Base-by-base conservation (phyloP, 2,797 vertebrate species). In the Rhyacichthys aspro region DNA sequence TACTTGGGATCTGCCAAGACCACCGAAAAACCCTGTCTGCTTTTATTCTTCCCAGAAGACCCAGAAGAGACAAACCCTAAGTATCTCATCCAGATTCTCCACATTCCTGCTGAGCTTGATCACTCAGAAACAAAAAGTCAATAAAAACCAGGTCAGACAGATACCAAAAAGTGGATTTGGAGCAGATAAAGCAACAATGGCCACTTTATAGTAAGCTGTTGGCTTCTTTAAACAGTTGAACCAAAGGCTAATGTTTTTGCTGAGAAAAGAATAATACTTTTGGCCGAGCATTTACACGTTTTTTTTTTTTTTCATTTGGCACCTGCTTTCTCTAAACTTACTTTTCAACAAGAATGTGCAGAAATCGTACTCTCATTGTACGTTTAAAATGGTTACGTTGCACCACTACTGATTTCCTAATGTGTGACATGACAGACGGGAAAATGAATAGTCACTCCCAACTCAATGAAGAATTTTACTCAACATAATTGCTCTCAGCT, bases 1-100 rank as follows among this genome's bases (percentile, higher is more conserved):
- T 10, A 43, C 34, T 59, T 41, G 46, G 28, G 3, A n/a, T 8
- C 12, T 49, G 57, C 62, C 71, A 72, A 62, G 41, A 61, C 60
- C 55, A 69, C 53, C 43, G 9, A 60, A 57, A 59, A 57, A 59
- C 54, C 34, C 65, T 62, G 17, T 61, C 36, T 42, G 32, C 47
- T 54, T 75, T 74, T 45, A 74, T 55, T 79, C 50, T 0, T 66
- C 59, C 56, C 70, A 67, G 56, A 55, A 58, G 54, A 47, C 42
- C 41, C 34, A 48, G 59, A 55, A 33, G 54, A 75, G 65, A 69
- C 70, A 49, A 75, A 66, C 67, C 49, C 68, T 53, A 59, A 84
- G 73, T 57, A 64, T 77, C 74, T 72, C 32, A 60, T 69, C 49
- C 43, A 80, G 70, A 90, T 86, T 84, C 77, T 78, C 72, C 36